Evolutionary conservation across 2,797 vertebrate genomes (phyloP).

Genomic region (Cacajao melanocephalus): DNA sequence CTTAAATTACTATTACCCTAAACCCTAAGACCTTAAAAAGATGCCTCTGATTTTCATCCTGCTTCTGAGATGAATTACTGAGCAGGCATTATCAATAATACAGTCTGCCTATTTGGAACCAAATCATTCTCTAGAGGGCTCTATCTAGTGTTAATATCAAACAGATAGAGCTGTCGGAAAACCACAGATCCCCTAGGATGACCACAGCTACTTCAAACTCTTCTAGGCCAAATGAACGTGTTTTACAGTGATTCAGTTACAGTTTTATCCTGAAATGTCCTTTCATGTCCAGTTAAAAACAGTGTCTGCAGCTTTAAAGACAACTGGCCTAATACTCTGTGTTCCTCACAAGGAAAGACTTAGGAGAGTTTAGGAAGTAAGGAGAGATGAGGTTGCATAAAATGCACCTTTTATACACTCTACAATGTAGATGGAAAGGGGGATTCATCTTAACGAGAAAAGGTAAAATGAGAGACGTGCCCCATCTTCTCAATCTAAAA

Average conservation of each 20-base stretch:
- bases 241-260: neutral
- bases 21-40: neutral
- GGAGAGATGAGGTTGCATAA: accelerated
- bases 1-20: neutral
- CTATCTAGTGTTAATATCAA: neutral
- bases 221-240: neutral
- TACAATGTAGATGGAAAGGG: neutral
- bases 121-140: neutral
- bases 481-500: neutral
- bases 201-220: neutral
- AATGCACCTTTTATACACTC: neutral
- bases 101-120: neutral
- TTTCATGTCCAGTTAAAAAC: neutral
- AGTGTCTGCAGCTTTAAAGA: neutral
- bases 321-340: neutral
- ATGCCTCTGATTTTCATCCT: neutral
- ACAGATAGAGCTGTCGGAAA: neutral
- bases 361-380: neutral
- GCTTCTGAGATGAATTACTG: neutral
- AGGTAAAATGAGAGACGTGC: neutral
- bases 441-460: neutral
- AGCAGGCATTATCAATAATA: neutral
- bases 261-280: neutral
- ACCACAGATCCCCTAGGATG: neutral
- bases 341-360: neutral